phyloP scores from a whole-genome alignment of 2,113 vertebrate species.

The Etheostoma cragini region DNA sequence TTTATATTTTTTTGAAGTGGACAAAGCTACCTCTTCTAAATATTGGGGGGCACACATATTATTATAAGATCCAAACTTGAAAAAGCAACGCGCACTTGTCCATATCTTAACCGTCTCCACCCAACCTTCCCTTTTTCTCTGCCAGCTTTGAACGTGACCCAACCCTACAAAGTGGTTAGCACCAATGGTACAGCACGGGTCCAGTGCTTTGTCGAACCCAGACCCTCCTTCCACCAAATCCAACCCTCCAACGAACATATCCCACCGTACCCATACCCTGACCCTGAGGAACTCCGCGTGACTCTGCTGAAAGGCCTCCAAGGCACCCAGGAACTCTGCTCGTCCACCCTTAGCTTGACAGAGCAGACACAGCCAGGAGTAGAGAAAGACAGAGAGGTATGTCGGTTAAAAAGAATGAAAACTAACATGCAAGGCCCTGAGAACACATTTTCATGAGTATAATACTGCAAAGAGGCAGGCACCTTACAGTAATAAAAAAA shows the following conservation, averaged over 20 bases:
- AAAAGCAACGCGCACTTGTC: neutral
- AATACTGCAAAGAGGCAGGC: neutral
- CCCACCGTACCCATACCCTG: neutral
- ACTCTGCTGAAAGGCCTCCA: conserved; percentile 69
- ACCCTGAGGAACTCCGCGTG: conserved; percentile 60
- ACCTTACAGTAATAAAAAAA: neutral
- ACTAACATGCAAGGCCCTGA: neutral
- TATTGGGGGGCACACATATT: too few relatives aligned
- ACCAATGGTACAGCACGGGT: conserved; percentile 54
- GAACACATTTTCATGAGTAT: neutral
- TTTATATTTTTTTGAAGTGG: too few relatives aligned
- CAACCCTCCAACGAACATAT: too few relatives aligned
- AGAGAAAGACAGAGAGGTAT: conserved; percentile 17
- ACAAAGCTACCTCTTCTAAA: too few relatives aligned
- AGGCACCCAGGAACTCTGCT: conserved; percentile 58
- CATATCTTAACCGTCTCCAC: neutral
- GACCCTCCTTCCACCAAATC: neutral
- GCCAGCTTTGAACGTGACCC: conserved; percentile 66
- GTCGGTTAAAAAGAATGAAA: neutral
- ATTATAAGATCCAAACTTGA: neutral
- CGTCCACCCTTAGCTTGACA: conserved; percentile 23
- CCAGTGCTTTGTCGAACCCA: conserved; percentile 49
- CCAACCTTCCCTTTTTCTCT: neutral
- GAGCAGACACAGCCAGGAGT: neutral
- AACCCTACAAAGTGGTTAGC: conserved; percentile 70